phyloP scores from a whole-genome alignment of 2,797 vertebrate species.

The Chiloscyllium punctatum region DNA sequence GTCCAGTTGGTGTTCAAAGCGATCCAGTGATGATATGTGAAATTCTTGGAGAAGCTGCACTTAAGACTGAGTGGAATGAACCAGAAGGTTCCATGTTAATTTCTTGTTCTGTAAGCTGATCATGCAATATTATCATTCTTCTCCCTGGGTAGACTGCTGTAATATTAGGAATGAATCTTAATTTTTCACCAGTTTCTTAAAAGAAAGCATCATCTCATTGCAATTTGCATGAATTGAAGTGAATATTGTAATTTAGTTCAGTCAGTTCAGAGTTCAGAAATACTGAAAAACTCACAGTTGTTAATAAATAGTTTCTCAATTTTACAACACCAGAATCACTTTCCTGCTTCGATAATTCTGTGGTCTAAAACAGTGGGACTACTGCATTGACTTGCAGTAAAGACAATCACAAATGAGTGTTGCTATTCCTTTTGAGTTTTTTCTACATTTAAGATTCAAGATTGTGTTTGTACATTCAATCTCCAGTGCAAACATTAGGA shows the following conservation, averaged over 20 bases:
- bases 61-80: neutral
- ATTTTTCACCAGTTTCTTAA: neutral
- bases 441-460: neutral
- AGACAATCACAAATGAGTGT: neutral
- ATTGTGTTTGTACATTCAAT: neutral
- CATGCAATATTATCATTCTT: neutral
- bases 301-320: neutral
- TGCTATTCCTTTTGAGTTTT: neutral
- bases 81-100: neutral
- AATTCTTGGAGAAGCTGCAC: no score
- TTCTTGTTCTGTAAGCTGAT: neutral
- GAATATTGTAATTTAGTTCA: neutral
- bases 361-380: neutral
- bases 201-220: neutral
- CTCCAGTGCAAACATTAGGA: neutral
- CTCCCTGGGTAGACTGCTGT: neutral
- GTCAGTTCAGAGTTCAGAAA: neutral
- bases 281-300: neutral
- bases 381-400: neutral
- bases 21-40: neutral
- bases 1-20: neutral
- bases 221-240: neutral
- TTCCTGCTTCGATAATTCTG: neutral
- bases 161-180: neutral
- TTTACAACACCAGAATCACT: neutral